Evolutionary conservation across 2,888 invertebrate genomes (phyloP), one percentile per base, ranked within the genome.

Genomic region (Coremacera marginata): DNA sequence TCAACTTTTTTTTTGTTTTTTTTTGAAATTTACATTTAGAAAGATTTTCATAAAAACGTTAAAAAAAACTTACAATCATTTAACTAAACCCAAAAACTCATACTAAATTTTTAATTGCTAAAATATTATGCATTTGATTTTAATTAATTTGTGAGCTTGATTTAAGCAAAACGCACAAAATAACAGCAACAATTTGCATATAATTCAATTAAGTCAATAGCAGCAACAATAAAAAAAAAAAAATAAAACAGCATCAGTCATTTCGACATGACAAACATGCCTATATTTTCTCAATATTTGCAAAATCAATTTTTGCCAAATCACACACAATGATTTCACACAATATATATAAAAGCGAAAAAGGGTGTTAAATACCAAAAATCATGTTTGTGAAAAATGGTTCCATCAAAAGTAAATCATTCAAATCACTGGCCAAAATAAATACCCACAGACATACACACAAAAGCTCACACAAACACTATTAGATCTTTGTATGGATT

Each of bases 371-470:
- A 34, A 34, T 31, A 62, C 31, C 62, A 62, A 62, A 62, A 55
- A 55, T 9, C 55, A 55, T 19, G 22, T 19, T 19, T 55, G 22
- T 22, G n/a, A 55, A 49, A 49, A 67, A 67, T 55, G 19, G 71
- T 19, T 7, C 37, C 60, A 71, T 11, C 57, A 71, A 44, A 68
- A 70, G 60, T 67, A 44, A 67, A 67, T 67, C 44, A 67, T 37
- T 67, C 19, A 19, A 67, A 67, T 34, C 27, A 63, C 31, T n/a
- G 63, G 63, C 25, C 22, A 60, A 22, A 25, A 60, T 60, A 11
- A 44, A 44, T 44, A 44, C 14, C 44, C 44, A 44, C 44, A 44
- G 11, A 7, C 11, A 11, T 2, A 14, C 44, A 19, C 55, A 55
- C 52, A 52, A 52, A 52, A 52, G n/a, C 4, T 1, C 3, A 31